Base-by-base conservation (phyloP, 2,797 vertebrate genomes). In the Apogon hyalosoma region DNA sequence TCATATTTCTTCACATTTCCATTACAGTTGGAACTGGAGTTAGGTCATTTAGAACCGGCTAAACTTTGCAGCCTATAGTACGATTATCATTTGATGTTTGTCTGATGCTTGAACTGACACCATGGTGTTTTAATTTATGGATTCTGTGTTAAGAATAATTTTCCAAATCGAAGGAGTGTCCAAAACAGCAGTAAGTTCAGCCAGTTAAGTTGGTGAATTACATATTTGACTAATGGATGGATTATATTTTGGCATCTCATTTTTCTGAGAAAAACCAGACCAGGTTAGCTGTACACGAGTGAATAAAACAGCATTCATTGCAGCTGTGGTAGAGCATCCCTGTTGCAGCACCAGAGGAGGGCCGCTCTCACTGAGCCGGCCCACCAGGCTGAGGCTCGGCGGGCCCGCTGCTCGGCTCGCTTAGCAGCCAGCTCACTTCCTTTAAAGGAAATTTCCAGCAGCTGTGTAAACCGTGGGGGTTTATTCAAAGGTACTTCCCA, bases 381-480 rank as follows among this genome's bases (percentile, higher is more conserved):
- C 64, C 11, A 8, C 63, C 41, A 40, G 74, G 58, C 52, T 3
- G 7, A 60, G 40, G 36, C 54, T 39, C 18, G n/a, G 33, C 55
- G 13, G 33, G 40, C 51, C 51, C 36, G 19, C 55, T 56, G 73
- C 75, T 64, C 28, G 1, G 52, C 73, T 66, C 15, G 11, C 62
- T 76, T 65, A 51, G 73, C 75, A 65, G 82, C 86, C 88, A 78
- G 54, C 82, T 60, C 55, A 71, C 89, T 92, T 94, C 92, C 93
- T 93, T 93, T 93, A 93, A 94, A 93, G 92, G 93, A 93, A 90
- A 93, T 92, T 89, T 92, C 75, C 83, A 89, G 88, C 91, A 93
- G 92, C 91, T 92, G 92, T 91, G 85, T 90, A 93, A 94, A 93
- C 87, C 71, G 36, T 42, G 69, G 66, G 73, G 77, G 73, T 77